Evolutionary conservation across 2,888 invertebrate genomes (phyloP), one percentile per base, ranked within the genome.

Genomic region (Drosophila helvetica): DNA sequence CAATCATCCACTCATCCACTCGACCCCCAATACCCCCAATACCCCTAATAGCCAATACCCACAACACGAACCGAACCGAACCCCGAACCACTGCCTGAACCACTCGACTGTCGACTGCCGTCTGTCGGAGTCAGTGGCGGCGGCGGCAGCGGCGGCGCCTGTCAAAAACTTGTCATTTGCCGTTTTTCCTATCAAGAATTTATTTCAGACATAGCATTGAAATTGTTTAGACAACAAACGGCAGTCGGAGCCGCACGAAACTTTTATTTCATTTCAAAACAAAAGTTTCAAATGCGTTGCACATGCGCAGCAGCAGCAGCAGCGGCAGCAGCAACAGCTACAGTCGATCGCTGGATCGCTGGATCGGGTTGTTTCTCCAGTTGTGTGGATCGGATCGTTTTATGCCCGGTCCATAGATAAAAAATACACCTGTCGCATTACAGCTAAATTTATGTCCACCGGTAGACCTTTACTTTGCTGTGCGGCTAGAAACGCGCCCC

Each of bases 381-480:
- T 27, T 50, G 30, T 60, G 38, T 19, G 59, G 47, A 42, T 43
- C 38, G 65, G 81, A 68, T 85, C 81, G 78, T 76, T 83, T 85
- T 74, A 76, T 86, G 85, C 83, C 84, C 80, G 81, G 71, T 86
- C 80, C 88, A 89, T 88, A 89, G 86, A 86, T 86, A 86, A 89
- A 86, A 86, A 90, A 90, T 90, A 91, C 90, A 90, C 90, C 90
- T 90, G 90, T 90, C 90, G 90, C 90, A 91, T 91, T 90, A 90
- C 91, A 88, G 88, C 82, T 85, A 89, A 91, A 90, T 91, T 91
- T 91, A 90, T 90, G 90, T 90, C 86, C 91, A 90, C 90, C 89
- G 90, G 90, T 90, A 90, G 90, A 90, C 90, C 90, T 90, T 90
- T 90, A 83, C 86, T 86, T 86, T 80, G 89, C 89, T 75, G 38